Conservation (phyloP, 2,888 invertebrate species). For the Thecophora atra region DNA sequence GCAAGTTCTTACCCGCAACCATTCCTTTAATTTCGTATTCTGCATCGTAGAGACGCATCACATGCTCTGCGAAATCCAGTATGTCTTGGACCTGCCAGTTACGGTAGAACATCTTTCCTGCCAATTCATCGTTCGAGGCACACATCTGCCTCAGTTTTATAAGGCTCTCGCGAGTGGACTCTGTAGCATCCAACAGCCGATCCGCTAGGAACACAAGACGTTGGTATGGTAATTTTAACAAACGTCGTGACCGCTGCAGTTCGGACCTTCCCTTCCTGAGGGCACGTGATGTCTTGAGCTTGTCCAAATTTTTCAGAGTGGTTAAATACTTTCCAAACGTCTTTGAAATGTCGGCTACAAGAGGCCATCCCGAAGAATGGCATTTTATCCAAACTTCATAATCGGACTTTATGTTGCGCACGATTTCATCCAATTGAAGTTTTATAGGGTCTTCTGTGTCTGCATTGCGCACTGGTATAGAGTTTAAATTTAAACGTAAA, state of each 20-base stretch:
- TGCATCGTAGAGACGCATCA: constrained; percentile 35
- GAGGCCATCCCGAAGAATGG: constrained; percentile 17
- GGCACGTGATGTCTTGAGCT: neutral
- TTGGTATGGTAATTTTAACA: neutral
- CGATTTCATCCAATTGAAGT: constrained; percentile 18
- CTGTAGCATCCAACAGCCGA: constrained; percentile 22
- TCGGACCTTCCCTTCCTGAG: neutral
- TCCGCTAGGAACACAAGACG: constrained; percentile 13
- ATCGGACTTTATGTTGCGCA: constrained; percentile 22
- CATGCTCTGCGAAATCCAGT: constrained; percentile 24
- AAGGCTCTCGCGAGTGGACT: constrained; percentile 16
- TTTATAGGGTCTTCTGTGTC: neutral
- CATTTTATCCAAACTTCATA: constrained; percentile 7
- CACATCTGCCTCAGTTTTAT: neutral
- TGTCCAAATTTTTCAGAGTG: constrained; percentile 11
- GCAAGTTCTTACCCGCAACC: constrained; percentile 34
- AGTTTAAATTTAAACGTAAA: neutral
- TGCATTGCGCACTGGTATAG: neutral
- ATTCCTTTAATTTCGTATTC: constrained; percentile 38
- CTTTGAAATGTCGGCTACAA: constrained; percentile 8
- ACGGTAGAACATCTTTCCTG: constrained; percentile 26
- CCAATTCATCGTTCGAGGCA: neutral
- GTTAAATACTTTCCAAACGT: constrained; percentile 18
- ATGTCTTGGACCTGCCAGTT: constrained; percentile 24
- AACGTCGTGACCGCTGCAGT: neutral